A percentile compares a stretch with the other conserved stretches of the same genome.
Evolutionary conservation across 2,888 invertebrate species (phyloP).

Genomic region (Pristionchus japonicus): DNA sequence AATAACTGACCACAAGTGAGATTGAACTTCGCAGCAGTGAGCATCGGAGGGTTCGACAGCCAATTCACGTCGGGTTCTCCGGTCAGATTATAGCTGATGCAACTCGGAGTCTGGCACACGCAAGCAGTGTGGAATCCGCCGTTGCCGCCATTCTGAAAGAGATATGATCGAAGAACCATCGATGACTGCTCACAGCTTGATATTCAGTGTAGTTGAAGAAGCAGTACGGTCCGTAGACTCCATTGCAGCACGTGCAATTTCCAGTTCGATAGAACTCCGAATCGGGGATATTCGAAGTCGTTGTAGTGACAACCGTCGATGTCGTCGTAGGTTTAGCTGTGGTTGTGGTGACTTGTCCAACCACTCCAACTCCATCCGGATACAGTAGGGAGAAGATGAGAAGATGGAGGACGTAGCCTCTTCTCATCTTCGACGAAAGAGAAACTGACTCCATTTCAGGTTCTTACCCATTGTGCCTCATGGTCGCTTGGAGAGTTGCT

Average conservation of each 20-base stretch:
- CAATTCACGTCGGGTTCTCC: neutral
- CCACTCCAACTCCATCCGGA: neutral
- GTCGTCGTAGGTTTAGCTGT: neutral
- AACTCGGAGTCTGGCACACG: neutral
- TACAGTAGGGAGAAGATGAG: neutral
- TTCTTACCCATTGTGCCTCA: neutral
- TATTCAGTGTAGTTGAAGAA: neutral
- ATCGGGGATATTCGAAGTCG: neutral
- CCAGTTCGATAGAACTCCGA: neutral
- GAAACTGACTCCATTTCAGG: neutral
- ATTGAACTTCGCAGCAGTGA: neutral
- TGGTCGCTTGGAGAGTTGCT: neutral
- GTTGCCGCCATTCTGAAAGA: neutral
- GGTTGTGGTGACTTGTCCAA: neutral
- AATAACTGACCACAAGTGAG: neutral
- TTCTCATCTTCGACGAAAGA: neutral
- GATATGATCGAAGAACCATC: neutral
- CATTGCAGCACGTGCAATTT: neutral
- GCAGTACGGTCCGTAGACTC: neutral
- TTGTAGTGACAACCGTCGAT: neutral
- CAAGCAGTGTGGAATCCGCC: neutral
- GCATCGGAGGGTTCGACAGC: neutral
- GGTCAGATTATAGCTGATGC: neutral
- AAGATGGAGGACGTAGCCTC: slow-evolving; percentile 5
- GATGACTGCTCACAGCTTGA: neutral